Evolutionary conservation across 2,888 invertebrate species (phyloP).

Genomic region (Troglohyphantes excavatus): DNA sequence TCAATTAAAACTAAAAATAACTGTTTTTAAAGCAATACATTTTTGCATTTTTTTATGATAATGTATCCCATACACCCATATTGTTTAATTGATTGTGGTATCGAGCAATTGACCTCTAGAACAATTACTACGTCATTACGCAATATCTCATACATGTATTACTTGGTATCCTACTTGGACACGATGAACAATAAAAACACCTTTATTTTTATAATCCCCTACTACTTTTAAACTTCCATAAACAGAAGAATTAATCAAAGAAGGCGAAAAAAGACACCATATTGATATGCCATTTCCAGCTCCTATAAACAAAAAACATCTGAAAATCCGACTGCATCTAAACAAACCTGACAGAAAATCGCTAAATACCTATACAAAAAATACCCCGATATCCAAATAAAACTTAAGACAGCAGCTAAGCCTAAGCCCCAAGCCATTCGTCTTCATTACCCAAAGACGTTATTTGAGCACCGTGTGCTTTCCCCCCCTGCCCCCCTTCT

Average conservation of each 20-base stretch:
- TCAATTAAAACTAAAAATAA: no score
- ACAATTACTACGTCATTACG: no score
- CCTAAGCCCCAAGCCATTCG: slow-evolving; percentile 42
- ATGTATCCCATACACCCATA: no score
- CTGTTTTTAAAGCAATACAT: no score
- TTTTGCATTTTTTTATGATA: no score
- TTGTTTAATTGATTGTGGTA: no score
- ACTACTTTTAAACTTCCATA: no score
- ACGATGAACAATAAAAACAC: no score
- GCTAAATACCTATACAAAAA: slow-evolving; percentile 45
- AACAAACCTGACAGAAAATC: slow-evolving; percentile 18
- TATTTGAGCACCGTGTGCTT: slow-evolving; percentile 63
- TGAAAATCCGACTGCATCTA: neutral
- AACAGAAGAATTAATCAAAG: neutral
- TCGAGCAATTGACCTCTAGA: no score
- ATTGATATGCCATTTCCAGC: neutral
- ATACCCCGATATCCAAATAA: slow-evolving; percentile 39
- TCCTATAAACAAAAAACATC: neutral
- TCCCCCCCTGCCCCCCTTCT: neutral
- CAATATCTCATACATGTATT: no score
- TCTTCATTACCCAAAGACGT: slow-evolving; percentile 61
- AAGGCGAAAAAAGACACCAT: neutral
- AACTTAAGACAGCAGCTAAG: slow-evolving; percentile 49
- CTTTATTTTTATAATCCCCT: no score
- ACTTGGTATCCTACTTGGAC: no score